phyloP scores from a whole-genome alignment of 2,113 vertebrate genomes.

The Strigops habroptila region DNA sequence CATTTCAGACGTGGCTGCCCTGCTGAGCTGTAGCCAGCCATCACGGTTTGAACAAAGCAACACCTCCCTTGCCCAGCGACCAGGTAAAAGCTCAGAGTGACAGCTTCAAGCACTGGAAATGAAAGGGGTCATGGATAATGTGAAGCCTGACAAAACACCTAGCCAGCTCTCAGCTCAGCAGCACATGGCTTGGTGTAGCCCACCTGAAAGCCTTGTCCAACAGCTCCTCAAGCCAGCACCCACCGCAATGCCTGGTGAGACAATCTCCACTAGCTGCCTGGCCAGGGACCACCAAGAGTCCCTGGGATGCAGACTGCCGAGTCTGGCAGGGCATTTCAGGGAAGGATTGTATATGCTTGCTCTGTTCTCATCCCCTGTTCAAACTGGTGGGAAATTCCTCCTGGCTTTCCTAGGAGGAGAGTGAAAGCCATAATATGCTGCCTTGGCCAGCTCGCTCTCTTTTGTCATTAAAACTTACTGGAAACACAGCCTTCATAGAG shows the following conservation, averaged over 20 bases:
- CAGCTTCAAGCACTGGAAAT: neutral
- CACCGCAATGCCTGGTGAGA: neutral
- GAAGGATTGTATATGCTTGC: neutral
- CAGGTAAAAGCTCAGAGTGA: neutral
- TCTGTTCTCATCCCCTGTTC: neutral
- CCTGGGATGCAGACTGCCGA: neutral
- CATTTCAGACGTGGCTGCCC: neutral
- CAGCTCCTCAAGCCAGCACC: neutral
- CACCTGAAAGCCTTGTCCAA: neutral
- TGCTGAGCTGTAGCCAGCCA: neutral
- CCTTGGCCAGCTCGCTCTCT: neutral
- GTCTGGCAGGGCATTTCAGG: neutral
- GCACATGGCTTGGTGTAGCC: accelerated
- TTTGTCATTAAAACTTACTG: neutral
- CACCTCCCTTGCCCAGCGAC: neutral
- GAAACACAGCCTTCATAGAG: neutral
- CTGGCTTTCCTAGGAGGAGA: neutral
- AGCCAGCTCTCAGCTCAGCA: neutral
- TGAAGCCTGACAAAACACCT: neutral
- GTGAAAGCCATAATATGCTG: neutral
- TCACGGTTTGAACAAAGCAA: neutral
- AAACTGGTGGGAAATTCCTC: neutral
- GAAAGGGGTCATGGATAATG: neutral
- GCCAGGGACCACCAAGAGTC: neutral
- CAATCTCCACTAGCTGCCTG: neutral